These are phyloP conservation scores for Mobula birostris DNA, from an alignment of 2,113 vertebrate species.

Conservation along the genomic window DNA sequence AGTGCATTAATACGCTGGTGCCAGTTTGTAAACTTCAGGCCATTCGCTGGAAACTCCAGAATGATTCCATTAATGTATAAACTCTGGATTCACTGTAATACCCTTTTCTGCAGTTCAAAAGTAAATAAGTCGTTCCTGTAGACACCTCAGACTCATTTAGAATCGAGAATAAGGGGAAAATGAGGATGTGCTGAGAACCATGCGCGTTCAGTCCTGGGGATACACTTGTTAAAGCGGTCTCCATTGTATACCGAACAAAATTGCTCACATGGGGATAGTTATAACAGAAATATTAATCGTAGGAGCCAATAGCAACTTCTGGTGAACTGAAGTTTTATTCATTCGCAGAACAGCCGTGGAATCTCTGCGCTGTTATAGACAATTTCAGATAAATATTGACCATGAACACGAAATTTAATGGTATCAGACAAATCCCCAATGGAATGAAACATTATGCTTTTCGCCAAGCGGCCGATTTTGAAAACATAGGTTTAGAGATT, in stretches of 20 bases:
- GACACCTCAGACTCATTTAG: neutral
- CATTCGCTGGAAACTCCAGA: neutral
- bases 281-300: neutral
- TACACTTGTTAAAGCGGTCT: neutral
- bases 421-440: neutral
- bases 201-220: neutral
- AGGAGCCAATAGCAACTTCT: neutral
- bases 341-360: too few relatives aligned
- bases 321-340: neutral
- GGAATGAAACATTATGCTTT: neutral
- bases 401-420: neutral
- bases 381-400: neutral
- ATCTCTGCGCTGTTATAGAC: neutral
- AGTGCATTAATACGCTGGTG: neutral
- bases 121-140: neutral
- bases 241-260: neutral
- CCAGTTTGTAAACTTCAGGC: neutral
- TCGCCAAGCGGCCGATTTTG: neutral
- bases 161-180: neutral
- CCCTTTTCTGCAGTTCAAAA: neutral
- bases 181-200: neutral
- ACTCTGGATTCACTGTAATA: neutral
- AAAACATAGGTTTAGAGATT: neutral
- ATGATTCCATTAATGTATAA: too few relatives aligned
- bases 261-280: neutral